These are phyloP conservation scores for Allacma fusca DNA, from an alignment of 2,888 invertebrate genomes.

Conservation along the genomic window DNA sequence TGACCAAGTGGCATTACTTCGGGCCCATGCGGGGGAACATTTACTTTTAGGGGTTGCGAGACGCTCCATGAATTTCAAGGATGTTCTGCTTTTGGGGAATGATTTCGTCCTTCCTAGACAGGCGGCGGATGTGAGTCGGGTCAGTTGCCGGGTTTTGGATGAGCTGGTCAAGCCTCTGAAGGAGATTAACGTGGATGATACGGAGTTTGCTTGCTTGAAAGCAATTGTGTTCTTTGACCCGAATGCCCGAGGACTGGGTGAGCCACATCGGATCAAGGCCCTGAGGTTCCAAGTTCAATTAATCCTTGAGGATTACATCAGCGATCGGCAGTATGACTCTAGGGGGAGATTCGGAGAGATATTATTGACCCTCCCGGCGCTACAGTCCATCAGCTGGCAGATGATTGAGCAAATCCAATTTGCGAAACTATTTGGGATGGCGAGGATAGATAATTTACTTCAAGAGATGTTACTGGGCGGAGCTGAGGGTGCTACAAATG, in stretches of 20 bases:
- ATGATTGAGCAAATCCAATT: slow-evolving; percentile 99
- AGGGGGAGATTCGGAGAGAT: slow-evolving; percentile 94
- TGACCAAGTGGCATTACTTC: slow-evolving; percentile 89
- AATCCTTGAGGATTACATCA: slow-evolving; percentile 95
- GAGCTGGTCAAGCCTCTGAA: slow-evolving; percentile 94
- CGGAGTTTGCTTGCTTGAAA: slow-evolving; percentile 97
- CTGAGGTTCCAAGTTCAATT: slow-evolving; percentile 93
- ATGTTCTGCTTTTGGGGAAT: slow-evolving; percentile 92
- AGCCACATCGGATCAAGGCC: slow-evolving; percentile 84
- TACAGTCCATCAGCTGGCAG: slow-evolving; percentile 86
- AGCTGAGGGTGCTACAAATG: slow-evolving; percentile 68
- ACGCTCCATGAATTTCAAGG: slow-evolving; percentile 89
- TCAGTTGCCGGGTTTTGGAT: slow-evolving; percentile 93
- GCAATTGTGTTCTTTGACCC: slow-evolving; percentile 99
- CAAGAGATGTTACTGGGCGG: slow-evolving; percentile 97
- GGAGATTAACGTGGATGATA: slow-evolving; percentile 95
- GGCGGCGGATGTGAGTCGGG: slow-evolving; percentile 88
- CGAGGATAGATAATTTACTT: slow-evolving; percentile 89
- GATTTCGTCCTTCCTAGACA: slow-evolving; percentile 95
- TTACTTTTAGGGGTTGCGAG: slow-evolving; percentile 91
- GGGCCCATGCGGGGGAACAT: slow-evolving; percentile 93
- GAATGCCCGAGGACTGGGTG: slow-evolving; percentile 90
- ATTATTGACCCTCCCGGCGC: slow-evolving; percentile 87
- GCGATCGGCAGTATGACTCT: slow-evolving; percentile 93
- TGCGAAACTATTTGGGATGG: slow-evolving; percentile 92